Percentiles rank a stretch among this genome's conserved stretches.
Evolutionary conservation across 2,797 vertebrate species (phyloP).

Genomic region (Streptopelia turtur): DNA sequence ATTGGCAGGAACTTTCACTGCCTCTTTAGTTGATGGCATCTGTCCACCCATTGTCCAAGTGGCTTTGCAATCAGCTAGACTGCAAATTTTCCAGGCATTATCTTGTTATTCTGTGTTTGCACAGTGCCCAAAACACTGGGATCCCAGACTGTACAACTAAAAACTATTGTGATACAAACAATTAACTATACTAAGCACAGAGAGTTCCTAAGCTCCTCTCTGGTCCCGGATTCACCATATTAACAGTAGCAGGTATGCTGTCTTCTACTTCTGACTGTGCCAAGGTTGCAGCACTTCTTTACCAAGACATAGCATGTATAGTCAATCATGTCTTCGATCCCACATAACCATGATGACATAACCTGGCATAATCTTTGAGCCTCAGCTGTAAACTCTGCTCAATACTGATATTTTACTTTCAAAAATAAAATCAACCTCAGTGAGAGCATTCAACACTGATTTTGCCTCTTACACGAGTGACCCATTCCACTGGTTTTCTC

Average conservation of each 20-base stretch:
- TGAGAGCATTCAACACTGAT: background rate
- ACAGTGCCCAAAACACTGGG: background rate
- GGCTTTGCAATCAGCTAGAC: background rate
- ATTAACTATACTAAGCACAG: background rate
- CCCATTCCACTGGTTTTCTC: background rate
- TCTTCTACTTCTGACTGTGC: background rate
- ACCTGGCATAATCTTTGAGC: background rate
- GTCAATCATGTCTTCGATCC: background rate
- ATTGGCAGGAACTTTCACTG: slow-evolving; percentile 11
- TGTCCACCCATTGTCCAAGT: background rate
- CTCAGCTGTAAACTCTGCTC: background rate
- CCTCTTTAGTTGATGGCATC: slow-evolving; percentile 2
- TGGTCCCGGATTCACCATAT: background rate
- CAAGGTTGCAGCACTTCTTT: background rate
- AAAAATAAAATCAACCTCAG: background rate
- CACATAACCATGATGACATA: background rate
- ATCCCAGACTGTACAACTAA: background rate
- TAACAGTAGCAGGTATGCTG: background rate
- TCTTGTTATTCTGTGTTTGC: background rate
- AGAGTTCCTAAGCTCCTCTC: background rate
- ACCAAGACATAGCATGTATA: background rate
- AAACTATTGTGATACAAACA: background rate
- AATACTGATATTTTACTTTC: background rate
- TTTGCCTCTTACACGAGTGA: background rate
- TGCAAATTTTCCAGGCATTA: background rate